Conservation (phyloP, 2,113 vertebrate genomes). For the Myotis davidii region DNA sequence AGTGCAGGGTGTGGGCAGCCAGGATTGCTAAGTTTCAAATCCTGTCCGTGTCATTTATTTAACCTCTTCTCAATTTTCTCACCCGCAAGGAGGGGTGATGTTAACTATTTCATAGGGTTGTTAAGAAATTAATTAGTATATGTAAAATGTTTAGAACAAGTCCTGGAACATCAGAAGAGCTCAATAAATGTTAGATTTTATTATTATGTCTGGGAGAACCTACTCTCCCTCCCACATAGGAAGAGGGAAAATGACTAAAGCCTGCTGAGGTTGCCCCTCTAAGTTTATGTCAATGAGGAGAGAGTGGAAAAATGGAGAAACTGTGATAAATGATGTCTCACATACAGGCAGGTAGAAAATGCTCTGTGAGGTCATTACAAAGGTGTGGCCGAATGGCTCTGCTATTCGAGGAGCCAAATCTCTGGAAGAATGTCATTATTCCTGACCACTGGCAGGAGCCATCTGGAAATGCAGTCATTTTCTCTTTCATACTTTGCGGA, state of each 20-base stretch:
- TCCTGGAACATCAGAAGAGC: not conserved
- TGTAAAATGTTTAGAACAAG: conserved; percentile 24
- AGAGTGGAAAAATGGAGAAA: not conserved
- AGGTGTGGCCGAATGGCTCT: not conserved
- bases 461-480: conserved; percentile 6
- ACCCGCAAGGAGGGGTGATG: not conserved
- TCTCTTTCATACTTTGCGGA: not conserved
- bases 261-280: not conserved
- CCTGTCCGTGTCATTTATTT: not conserved
- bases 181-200: not conserved
- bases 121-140: not conserved
- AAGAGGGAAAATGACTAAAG: conserved; percentile 4
- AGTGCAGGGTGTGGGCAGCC: not conserved
- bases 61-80: not conserved
- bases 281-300: not conserved
- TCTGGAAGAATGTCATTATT: not conserved
- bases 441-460: not conserved
- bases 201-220: not conserved
- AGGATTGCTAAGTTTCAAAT: not conserved
- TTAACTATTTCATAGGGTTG: not conserved
- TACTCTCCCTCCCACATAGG: not conserved
- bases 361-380: not conserved
- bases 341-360: not conserved
- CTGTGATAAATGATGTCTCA: not conserved
- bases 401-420: not conserved